Conservation (phyloP, 1,140 invertebrate species). For the Zaprionus capensis region DNA sequence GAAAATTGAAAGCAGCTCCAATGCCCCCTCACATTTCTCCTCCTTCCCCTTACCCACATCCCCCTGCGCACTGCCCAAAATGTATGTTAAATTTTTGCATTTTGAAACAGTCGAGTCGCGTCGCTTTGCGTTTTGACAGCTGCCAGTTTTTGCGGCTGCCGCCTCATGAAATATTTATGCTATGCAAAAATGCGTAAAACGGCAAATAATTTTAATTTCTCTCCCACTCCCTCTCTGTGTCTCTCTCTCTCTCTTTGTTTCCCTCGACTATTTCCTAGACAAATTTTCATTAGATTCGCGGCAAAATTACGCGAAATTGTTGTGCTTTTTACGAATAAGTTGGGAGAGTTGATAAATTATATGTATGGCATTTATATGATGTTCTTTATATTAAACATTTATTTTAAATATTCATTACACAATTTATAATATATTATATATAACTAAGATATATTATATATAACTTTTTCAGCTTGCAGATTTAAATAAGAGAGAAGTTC, state of each 20-base stretch:
- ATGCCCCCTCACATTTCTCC: background rate
- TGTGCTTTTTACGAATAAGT: background rate
- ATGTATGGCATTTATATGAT: too few species aligned
- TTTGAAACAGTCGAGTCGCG: slow-evolving; percentile 55
- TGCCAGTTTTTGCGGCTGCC: slow-evolving; percentile 71
- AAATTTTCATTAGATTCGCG: slow-evolving; percentile 12
- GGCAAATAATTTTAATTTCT: slow-evolving; percentile 64
- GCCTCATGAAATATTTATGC: slow-evolving; percentile 80
- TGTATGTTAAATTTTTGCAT: slow-evolving; percentile 57
- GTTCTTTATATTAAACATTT: background rate
- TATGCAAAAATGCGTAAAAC: slow-evolving; percentile 58
- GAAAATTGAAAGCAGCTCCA: slow-evolving; percentile 55
- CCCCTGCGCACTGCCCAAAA: slow-evolving; percentile 18
- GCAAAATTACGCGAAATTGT: background rate
- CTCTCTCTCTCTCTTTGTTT: background rate
- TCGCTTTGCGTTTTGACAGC: slow-evolving; percentile 67
- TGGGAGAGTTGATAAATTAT: background rate
- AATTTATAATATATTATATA: background rate
- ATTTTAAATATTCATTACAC: background rate
- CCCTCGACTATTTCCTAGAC: slow-evolving; percentile 1
- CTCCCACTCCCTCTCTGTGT: slow-evolving; percentile 2
- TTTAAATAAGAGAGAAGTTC: background rate
- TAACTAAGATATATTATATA: background rate
- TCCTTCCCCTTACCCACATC: background rate
- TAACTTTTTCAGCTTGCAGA: background rate